Base-by-base conservation (phyloP, 2,888 invertebrate species). In the Frankliniella intonsa region DNA sequence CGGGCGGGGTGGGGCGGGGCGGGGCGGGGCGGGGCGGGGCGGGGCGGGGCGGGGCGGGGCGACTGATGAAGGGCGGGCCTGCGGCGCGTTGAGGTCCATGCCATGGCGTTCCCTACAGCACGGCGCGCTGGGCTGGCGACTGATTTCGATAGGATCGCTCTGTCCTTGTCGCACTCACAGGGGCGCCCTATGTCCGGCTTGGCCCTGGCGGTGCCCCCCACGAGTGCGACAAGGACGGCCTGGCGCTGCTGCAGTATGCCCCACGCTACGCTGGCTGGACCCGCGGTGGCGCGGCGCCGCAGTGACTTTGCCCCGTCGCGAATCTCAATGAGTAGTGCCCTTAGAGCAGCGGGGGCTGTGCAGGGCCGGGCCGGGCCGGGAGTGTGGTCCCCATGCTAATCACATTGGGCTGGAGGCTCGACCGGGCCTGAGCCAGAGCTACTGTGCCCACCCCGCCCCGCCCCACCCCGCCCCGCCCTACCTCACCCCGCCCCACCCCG, bases 11-110 rank as follows among this genome's bases (percentile, higher is more conserved):
- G 55, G 69, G 25, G 51, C 19, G 62, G 14, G 83, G n/a, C 88
- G 89, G 89, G 88, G 89, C 88, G 88, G 87, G 86, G 86, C 86
- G 85, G 83, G 85, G 84, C 88, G 88, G 87, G 87, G 87, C 86
- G 88, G 86, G 88, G 87, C 87, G 85, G 88, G 87, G 88, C 89
- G 88, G 86, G 88, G 86, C 86, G 85, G 83, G 82, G 88, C 88
- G 89, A 89, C 88, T 89, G 87, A 38, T 38, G 38, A 38, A 38
- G 38, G 38, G 38, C 38, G 3, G 5, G 38, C 38, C 38, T 38
- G 38, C 5, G 38, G 38, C 38, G 38, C 38, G 38, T 38, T 5
- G 38, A 38, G 38, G 38, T 2, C 38, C 38, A n/a, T n/a, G n/a
- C n/a, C n/a, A n/a, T n/a, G n/a, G n/a, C n/a, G n/a, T n/a, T n/a